A percentile compares a stretch with the other conserved stretches of the same genome.
phyloP scores from a whole-genome alignment of 2,113 vertebrate genomes.

The Poeciliopsis retropinna region DNA sequence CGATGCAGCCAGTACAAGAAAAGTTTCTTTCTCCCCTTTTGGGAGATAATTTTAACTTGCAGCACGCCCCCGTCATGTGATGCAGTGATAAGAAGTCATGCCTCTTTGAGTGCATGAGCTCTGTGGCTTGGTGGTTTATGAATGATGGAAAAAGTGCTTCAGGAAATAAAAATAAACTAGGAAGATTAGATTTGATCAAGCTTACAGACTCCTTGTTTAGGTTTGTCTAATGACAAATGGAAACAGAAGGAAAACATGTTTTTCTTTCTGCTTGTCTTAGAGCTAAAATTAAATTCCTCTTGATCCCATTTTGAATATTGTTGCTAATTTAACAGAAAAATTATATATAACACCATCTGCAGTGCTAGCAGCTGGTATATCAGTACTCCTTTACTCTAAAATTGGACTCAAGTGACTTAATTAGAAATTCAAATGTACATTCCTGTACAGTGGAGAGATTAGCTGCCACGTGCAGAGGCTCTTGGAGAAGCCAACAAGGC shows the following conservation, averaged over 20 bases:
- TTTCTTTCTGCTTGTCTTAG: background rate
- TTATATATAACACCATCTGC: background rate
- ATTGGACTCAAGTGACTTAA: slow-evolving; percentile 3
- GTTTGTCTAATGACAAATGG: background rate
- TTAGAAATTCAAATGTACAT: slow-evolving; percentile 16
- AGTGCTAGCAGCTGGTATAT: background rate
- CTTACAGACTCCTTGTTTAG: background rate
- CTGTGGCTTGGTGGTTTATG: background rate
- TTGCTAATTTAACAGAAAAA: background rate
- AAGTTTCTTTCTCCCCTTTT: background rate
- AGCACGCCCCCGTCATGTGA: background rate
- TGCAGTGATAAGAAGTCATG: background rate
- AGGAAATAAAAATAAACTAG: background rate
- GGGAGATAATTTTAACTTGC: background rate
- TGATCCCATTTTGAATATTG: slow-evolving; percentile 3
- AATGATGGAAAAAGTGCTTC: background rate
- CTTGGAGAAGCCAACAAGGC: background rate
- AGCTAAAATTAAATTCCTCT: background rate
- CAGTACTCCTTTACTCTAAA: background rate
- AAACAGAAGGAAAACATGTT: background rate
- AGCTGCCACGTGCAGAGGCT: background rate
- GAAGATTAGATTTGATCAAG: background rate
- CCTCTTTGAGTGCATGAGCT: background rate
- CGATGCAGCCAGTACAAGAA: background rate
- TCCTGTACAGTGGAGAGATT: slow-evolving; percentile 7